A percentile compares a stretch with the other conserved stretches of the same genome.
Conservation (phyloP, 2,888 invertebrate genomes). For the Drosophila mimica region DNA sequence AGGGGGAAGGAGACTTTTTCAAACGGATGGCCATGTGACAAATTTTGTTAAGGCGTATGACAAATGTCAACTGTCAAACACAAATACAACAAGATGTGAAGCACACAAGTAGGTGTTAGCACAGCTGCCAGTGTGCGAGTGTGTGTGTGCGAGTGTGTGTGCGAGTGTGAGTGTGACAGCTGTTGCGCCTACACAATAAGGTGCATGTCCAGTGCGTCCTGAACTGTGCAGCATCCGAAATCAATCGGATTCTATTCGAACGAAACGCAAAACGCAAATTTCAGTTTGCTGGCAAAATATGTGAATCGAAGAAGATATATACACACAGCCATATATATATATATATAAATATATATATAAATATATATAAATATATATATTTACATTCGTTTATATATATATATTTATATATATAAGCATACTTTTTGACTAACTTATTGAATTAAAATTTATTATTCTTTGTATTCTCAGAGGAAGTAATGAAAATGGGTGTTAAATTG, state of each 20-base stretch:
- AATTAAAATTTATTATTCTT: not conserved
- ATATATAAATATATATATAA: too few species aligned
- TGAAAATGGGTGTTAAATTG: not conserved
- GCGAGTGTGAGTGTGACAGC: conserved; percentile 48
- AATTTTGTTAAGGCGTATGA: conserved; percentile 79
- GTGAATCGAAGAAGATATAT: not conserved
- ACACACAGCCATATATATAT: not conserved
- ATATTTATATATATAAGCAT: not conserved
- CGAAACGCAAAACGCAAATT: conserved; percentile 2
- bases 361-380: not conserved
- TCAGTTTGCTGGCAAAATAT: not conserved
- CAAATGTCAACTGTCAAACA: conserved; percentile 80
- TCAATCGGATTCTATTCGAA: conserved; percentile 49
- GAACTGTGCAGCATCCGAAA: conserved; percentile 40
- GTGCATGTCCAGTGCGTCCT: conserved; percentile 37
- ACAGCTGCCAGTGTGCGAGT: conserved; percentile 17
- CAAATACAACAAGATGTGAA: conserved; percentile 62
- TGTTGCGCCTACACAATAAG: conserved; percentile 61
- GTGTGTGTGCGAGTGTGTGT: conserved; percentile 4
- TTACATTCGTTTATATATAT: too few species aligned
- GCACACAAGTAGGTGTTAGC: conserved; percentile 48
- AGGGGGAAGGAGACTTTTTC: not conserved
- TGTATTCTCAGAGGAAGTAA: not conserved
- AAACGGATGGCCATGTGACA: conserved; percentile 63
- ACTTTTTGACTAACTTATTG: not conserved